Evolutionary conservation across 2,113 vertebrate genomes (phyloP), one percentile per base, ranked within the genome.

Genomic region (Pogonocichla stellata): DNA sequence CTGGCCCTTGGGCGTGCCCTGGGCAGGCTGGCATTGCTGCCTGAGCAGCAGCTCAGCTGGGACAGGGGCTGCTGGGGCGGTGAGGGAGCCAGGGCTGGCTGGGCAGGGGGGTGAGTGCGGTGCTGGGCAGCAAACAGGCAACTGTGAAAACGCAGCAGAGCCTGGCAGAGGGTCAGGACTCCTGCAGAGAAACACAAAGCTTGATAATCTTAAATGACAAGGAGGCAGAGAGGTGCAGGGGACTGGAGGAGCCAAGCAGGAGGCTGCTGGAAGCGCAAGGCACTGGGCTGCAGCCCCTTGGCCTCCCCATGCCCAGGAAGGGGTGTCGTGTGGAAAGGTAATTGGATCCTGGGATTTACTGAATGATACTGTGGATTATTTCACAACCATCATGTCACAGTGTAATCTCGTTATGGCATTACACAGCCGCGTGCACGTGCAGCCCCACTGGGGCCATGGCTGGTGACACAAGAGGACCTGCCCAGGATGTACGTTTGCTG

Each of bases 301-400:
- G 61, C 61, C 74, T 71, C 72, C 19, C 73, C 1, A 2, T 2
- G 23, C 61, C 54, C 5, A 22, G 36, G 51, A 25, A 92, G 38
- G 88, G 65, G 71, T 50, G 75, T 90, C 84, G 48, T 87, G 80
- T 31, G 34, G 65, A 56, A 86, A 42, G 42, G 84, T 93, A 95
- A 97, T 96, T 86, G 93, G 92, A 96, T 92, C 85, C 90, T 0
- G 14, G 95, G 88, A 93, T 97, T 96, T 96, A 19, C 64, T 66
- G 79, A 86, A 19, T 90, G 94, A 94, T 94, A 95, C 85, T 1
- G 16, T 60, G 93, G 93, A 96, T 97, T 94, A 94, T 93, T 92
- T 94, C 93, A 66, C 43, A 73, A 83, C 79, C 62, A 19, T 62
- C 84, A 9, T 62, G 81, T 84, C 81, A 22, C 79, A 54, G 85